Base-by-base conservation (phyloP, 2,113 vertebrate species). In the Holacanthus passer region DNA sequence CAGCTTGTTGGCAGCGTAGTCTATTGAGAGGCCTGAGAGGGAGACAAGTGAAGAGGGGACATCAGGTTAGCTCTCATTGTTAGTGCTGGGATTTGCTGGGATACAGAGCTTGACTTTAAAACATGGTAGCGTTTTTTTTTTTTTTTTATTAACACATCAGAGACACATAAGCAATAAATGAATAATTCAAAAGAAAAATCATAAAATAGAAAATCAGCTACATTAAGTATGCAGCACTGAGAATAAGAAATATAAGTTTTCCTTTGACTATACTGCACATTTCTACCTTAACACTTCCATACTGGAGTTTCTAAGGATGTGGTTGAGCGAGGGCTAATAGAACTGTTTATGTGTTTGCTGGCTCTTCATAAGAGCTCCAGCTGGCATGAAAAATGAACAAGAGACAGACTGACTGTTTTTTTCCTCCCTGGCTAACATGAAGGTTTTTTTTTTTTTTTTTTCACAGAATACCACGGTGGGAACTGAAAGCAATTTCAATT, bases 1-100 rank as follows among this genome's bases (percentile, higher is more conserved):
- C 55, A 99, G 94, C 84, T 97, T 99, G 94, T 96, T 97, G 87
- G 97, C 96, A 65, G 93, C 82, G 77, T 97, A 97, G 95, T 99
- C 98, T 92, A 99, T 95, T 0, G 98, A 97, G 82, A 99, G 96
- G 92, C 98, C 98, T 99, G 95, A 69, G 41, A 64, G 59, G 45
- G 64, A 22, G 70, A 86, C 22, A 69, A 53, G 64, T 32, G 27
- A 75, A 59, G 41, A 84, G 24, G 69, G 58, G 31, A 79, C 22
- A 37, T 32, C 24, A 8, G 53, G 59, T 85, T 68, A 81, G 53
- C 5, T 5, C 19, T 58, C 7, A 50, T 11, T 37, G 29, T n/a
- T n/a, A n/a, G n/a, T n/a, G 3, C 24, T 47, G 4, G 22, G 56
- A 78, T 37, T 35, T n/a, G 3, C 22, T 47, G 3, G 22, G 56